Evolutionary conservation across 2,888 invertebrate species (phyloP), one percentile per base, ranked within the genome.

Genomic region (Xestia ashworthii): DNA sequence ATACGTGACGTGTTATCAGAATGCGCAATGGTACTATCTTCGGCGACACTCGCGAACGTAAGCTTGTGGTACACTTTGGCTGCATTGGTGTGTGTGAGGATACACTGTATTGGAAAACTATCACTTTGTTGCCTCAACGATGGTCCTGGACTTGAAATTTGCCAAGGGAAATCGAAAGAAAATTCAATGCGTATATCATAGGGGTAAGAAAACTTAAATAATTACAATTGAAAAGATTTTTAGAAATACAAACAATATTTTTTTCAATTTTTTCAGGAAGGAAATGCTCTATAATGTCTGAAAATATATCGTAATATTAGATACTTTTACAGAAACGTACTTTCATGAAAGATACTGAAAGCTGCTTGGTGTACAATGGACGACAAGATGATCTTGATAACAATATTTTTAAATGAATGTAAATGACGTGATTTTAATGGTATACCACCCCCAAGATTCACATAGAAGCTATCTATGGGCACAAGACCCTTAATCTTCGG

Each of bases 1-100:
- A 96, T 96, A 96, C 96, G 96, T 96, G 96, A 96, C 87, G 92
- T 93, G 96, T 85, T 93, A 90, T 84, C 92, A 86, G 93, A 95
- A 95, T 95, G 94, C 92, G 92, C 86, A 82, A 90, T 89, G 92
- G 90, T 89, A 91, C 94, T 93, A 93, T 93, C 93, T 93, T 93
- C 89, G 93, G 91, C 90, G 91, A 87, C 91, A 87, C 93, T 89
- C 88, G 91, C 88, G 85, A 84, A 88, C 79, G 90, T 90, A 87
- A 85, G 91, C 90, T 88, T 88, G 92, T 90, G 90, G 91, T 94
- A 94, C 93, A 95, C 94, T 94, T 94, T 94, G 94, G 94, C 94
- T 93, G 92, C 89, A 85, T 88, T 32, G 38, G 87, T 90, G 91
- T 90, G 91, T 86, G 90, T 91, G 91, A 92, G 90, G 93, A 90